Evolutionary conservation across 2,888 invertebrate genomes (phyloP).

Genomic region (Tachystola acroxantha): DNA sequence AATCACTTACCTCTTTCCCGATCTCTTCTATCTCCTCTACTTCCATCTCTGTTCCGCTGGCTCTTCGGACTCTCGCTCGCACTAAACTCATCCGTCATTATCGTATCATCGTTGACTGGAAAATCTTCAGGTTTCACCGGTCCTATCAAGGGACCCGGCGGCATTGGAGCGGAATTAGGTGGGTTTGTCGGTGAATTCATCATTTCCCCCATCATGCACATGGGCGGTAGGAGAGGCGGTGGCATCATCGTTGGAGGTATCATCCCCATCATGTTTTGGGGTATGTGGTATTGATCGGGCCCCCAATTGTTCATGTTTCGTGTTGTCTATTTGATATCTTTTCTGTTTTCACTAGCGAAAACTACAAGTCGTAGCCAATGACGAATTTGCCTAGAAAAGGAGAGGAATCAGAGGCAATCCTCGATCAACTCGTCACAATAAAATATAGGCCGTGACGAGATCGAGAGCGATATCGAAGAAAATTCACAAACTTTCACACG

Average conservation of each 20-base stretch:
- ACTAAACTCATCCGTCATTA: conserved; percentile 4
- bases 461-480: too few species aligned
- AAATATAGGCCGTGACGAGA: too few species aligned
- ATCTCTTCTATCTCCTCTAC: conserved; percentile 16
- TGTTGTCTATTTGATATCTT: too few species aligned
- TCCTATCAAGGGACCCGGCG: conserved; percentile 16
- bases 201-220: conserved; percentile 19
- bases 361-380: too few species aligned
- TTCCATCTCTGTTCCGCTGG: not conserved
- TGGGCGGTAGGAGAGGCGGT: conserved; percentile 14
- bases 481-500: too few species aligned
- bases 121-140: conserved; percentile 20
- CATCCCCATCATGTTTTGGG: conserved; percentile 18
- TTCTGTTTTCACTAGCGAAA: too few species aligned
- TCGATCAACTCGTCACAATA: too few species aligned
- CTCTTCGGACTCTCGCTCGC: conserved; percentile 16
- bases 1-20: conserved; percentile 18
- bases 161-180: conserved; percentile 10
- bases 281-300: conserved; percentile 20
- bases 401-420: too few species aligned
- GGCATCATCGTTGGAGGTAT: conserved; percentile 20
- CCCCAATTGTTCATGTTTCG: conserved; percentile 15
- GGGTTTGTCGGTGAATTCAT: conserved; percentile 7
- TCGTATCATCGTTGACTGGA: not conserved
- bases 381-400: too few species aligned